Base-by-base conservation (phyloP, 2,888 invertebrate genomes). In the Melinaea marsaeus region DNA sequence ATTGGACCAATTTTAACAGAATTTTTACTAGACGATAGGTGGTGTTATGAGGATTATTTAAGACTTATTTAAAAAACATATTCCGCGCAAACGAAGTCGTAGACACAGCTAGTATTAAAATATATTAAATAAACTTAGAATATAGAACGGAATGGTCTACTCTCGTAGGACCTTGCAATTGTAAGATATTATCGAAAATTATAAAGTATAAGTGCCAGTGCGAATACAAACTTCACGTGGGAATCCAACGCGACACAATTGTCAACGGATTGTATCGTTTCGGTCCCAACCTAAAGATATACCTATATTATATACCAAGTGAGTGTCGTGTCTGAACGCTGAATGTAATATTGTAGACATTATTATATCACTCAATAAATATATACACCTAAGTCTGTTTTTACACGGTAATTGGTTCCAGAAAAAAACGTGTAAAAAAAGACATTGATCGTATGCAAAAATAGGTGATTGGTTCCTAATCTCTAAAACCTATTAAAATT, bases 251-350 rank as follows among this genome's bases (percentile, higher is more conserved):
- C 64, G 67, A 68, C 66, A 66, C 69, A 65, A 69, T 67, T 66
- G 64, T 65, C 35, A 58, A 63, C 59, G 62, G 71, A 69, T 71
- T 58, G 63, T 71, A 71, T 71, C 69, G 55, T 61, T 60, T 54
- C 62, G 64, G 64, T 65, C 55, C 69, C 65, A 64, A 62, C 66
- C 63, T 67, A 69, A 71, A 69, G 64, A 67, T 67, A 59, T 64
- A 66, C 60, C 60, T 69, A 60, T 70, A 77, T 79, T 73, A 75
- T 76, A 78, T 69, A 69, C 78, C 79, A 83, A 78, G 80, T 84
- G 83, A 82, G 76, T 73, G 69, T 66, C 68, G 74, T 75, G 75
- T 75, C 74, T 75, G 63, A 60, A 46, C 61, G 57, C 54, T 57
- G 62, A 64, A 65, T 66, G 60, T n/a, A n/a, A n/a, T n/a, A n/a